phyloP scores from a whole-genome alignment of 2,797 vertebrate species.

The Alfaro cultratus region DNA sequence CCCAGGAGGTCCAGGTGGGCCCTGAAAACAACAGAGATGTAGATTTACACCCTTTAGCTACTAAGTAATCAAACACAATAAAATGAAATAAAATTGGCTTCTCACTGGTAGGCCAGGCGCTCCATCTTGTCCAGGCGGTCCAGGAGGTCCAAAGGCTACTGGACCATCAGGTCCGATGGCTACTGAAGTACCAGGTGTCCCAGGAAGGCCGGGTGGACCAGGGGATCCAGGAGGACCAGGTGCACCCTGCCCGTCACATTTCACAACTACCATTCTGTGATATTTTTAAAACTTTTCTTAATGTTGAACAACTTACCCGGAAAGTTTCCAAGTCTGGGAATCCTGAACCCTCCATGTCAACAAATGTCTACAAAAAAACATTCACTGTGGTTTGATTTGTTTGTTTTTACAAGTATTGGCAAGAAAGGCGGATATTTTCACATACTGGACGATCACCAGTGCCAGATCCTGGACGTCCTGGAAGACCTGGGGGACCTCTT shows the following conservation, averaged over 20 bases:
- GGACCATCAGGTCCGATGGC: conserved; percentile 69
- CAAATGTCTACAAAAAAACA: conserved; percentile 80
- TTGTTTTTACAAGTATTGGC: background rate
- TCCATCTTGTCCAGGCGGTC: conserved; percentile 78
- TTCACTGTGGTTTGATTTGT: background rate
- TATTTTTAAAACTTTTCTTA: background rate
- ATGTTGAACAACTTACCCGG: conserved; percentile 72
- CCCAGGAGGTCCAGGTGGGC: conserved; percentile 82
- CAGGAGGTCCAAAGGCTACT: conserved; percentile 69
- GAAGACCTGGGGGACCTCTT: conserved; percentile 87
- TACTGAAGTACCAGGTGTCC: conserved; percentile 83
- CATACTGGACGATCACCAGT: conserved; percentile 68
- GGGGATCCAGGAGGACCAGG: conserved; percentile 86
- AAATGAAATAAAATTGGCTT: background rate
- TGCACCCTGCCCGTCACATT: conserved; percentile 73
- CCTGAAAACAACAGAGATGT: conserved; percentile 69
- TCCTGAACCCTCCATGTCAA: conserved; percentile 95
- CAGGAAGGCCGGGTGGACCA: conserved; percentile 87
- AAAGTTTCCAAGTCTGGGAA: conserved; percentile 82
- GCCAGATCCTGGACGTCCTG: conserved; percentile 84
- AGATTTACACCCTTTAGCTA: background rate
- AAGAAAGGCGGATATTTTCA: background rate
- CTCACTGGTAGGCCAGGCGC: conserved; percentile 81
- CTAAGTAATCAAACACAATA: background rate
- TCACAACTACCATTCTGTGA: conserved; percentile 41